Base-by-base conservation (phyloP, 1,140 invertebrate genomes). In the Drosophila willistoni region DNA sequence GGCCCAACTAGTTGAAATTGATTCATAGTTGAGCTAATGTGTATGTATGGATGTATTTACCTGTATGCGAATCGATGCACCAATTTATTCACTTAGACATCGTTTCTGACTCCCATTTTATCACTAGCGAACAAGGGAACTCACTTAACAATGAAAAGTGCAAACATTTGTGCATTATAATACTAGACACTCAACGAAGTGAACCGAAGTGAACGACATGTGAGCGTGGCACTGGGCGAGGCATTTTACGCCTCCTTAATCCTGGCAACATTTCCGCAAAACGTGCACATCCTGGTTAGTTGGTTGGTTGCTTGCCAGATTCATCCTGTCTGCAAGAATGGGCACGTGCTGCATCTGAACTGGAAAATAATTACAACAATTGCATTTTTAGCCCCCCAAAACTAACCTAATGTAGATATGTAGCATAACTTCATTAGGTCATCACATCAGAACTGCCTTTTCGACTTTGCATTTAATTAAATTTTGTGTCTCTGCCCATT, bases 381-480 rank as follows among this genome's bases (percentile, higher is more conserved):
- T 86, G 83, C 76, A 86, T 86, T 78, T 78, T 74, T 57, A 71
- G 71, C 79, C 42, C 51, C 51, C 51, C 71, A 54, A 51, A 70
- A 12, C 36, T 13, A 12, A 39, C 10, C 36, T 39, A 36, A 10
- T 10, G 34, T 22, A 22, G 0, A 25, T 4, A 25, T 25, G 7
- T 29, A 29, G 29, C 6, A 29, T 36, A 39, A 80, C 68, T 71
- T 77, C 55, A 64, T 63, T 22, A 39, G 51, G 34, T 39, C 36
- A 39, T 39, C 36, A 39, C 22, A 47, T 36, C 10, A 13, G 42
- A 60, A 62, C 51, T 47, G 39, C 29, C 41, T 85, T 87, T 71
- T 68, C 67, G 73, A 74, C 72, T 77, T 64, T 87, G 69, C 56
- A 77, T 79, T 87, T 87, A 87, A 87, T 87, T 87, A 87, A 87